Base-by-base conservation (phyloP, 2,113 vertebrate species). In the Alosa alosa region DNA sequence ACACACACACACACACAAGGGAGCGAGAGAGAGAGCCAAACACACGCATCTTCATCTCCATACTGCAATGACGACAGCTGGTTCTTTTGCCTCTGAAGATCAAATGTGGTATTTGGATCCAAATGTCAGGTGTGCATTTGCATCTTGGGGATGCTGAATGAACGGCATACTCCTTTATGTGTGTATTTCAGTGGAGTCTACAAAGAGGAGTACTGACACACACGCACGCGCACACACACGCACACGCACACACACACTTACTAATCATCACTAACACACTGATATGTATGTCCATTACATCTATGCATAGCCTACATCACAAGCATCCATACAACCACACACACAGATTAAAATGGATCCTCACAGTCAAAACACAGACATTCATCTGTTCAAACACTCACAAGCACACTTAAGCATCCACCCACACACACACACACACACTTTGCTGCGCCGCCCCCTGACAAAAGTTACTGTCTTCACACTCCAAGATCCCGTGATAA, bases 91-190 rank as follows among this genome's bases (percentile, higher is more conserved):
- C 25, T 68, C 64, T 68, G 64, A 68, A 68, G n/a, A 68, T 25
- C 64, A 68, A 68, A 31, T 11, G 25, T 68, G 64, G 7, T 68
- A 68, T 68, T 68, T 68, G 64, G 64, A 31, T 31, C 64, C 64
- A 68, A 68, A 68, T 68, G 64, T 68, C 64, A 68, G 64, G n/a
- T 68, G 25, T 68, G 64, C 64, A 68, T 68, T 68, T 68, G 64
- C 50, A 52, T 52, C 50, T 68, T 68, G 9, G 64, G 25, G 64
- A 68, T 25, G 64, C 64, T 31, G 64, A 31, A 6, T 68, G n/a
- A 68, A 68, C n/a, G 10, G 6, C 22, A 68, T 68, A 68, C 64
- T 31, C 64, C 64, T 9, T 31, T 68, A 68, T 25, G 22, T 68
- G n/a, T 68, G 64, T n/a, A 68, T 31, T 68, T 9, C 25, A 68